Conservation (phyloP, 2,113 vertebrate species). For the Chroicocephalus ridibundus region DNA sequence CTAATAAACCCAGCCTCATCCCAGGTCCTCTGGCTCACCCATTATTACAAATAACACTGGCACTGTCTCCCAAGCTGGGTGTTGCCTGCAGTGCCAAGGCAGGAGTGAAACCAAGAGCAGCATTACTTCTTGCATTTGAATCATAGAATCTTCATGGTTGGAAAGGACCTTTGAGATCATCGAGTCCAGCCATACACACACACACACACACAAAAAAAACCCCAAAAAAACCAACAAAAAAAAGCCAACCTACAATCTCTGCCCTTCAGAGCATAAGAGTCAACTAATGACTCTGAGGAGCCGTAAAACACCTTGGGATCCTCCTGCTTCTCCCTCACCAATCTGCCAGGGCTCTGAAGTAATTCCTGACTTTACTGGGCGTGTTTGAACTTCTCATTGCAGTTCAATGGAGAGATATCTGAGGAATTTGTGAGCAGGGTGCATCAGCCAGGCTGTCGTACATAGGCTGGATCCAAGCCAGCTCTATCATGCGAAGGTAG, state of each 20-base stretch:
- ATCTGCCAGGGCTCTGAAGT: not conserved
- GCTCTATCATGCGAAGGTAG: not conserved
- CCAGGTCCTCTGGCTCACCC: not conserved
- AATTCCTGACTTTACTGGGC: not conserved
- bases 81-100: not conserved
- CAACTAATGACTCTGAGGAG: not conserved
- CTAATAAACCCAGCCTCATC: not conserved
- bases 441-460: not conserved
- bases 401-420: rapidly evolving
- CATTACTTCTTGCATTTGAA: not conserved
- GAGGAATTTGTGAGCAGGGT: not conserved
- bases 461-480: not conserved
- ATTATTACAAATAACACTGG: not conserved
- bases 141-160: no score
- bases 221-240: no score
- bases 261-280: not conserved
- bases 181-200: no score
- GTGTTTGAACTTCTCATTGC: not conserved
- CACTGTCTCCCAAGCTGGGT: not conserved
- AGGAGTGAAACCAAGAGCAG: not conserved
- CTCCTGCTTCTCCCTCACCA: not conserved
- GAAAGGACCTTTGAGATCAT: no score
- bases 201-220: no score
- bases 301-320: not conserved
- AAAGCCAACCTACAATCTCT: no score